Base-by-base conservation (phyloP, 2,113 vertebrate species). In the Serilophus lunatus region DNA sequence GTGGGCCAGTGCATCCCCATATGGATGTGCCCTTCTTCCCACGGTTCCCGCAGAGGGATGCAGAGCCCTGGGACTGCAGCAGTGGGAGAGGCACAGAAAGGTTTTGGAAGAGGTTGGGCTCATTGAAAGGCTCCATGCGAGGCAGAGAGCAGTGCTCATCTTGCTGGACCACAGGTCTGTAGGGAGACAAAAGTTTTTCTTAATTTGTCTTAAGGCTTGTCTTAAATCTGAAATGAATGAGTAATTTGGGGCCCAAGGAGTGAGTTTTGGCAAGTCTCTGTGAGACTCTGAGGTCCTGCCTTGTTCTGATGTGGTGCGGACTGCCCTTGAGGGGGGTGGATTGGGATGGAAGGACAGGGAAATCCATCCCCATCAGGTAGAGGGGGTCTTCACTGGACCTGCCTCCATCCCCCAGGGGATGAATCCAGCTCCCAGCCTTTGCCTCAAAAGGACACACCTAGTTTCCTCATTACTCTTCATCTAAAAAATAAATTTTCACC, bases 321-420 rank as follows among this genome's bases (percentile, higher is more conserved):
- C 29, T 66, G 57, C 36, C 44, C 33, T 7, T 7, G 14, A n/a
- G 8, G 13, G 11, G 33, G 13, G 3, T 2, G 10, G 35, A 26
- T 13, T 75, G 61, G 36, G 26, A 18, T 33, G 59, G 24, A 35
- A 44, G 31, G 19, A 47, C 36, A 40, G 54, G 49, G 56, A 42
- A 0, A 1, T 31, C 68, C 24, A 11, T 51, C 33, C 12, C 1
- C 14, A 3, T 10, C 0, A 0, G 23, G 10, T 20, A 10, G 40
- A 31, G 14, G 2, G 18, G 24, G 16, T 20, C 35, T 89, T 42
- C 4, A 10, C 47, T 75, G 35, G 35, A 68, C 33, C 57, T 72
- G 53, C 68, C 75, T 2, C 1, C 1, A 1, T 31, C 18, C 33
- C 45, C 47, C 0, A 1, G 44, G 45, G 36, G 14, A 38, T 92